These are phyloP conservation scores for Lipotes vexillifer DNA, from an alignment of 2,113 vertebrate species.

Conservation along the genomic window DNA sequence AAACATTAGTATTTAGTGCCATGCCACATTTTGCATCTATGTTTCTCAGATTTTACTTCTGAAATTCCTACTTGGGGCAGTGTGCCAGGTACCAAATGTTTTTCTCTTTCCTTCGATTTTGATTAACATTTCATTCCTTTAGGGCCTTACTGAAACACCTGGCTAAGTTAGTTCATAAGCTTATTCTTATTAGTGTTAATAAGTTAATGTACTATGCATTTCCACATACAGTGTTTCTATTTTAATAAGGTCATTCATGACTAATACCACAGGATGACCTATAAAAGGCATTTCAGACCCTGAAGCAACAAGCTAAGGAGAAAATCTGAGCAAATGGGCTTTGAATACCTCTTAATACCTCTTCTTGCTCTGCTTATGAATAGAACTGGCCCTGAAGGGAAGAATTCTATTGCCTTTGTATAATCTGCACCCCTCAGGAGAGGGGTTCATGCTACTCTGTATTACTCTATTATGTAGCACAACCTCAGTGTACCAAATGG, in stretches of 20 bases:
- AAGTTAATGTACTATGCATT: conserved; percentile 47
- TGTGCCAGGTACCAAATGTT: neutral
- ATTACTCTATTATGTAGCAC: neutral
- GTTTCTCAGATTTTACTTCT: conserved; percentile 21
- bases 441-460: neutral
- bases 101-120: conserved; percentile 37
- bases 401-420: neutral
- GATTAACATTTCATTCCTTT: conserved; percentile 57
- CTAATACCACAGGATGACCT: neutral
- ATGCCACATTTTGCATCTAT: neutral
- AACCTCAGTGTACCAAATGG: neutral
- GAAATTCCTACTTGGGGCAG: neutral
- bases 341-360: neutral
- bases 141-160: conserved; percentile 28
- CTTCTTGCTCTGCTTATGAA: neutral
- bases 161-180: conserved; percentile 49
- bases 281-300: conserved; percentile 3
- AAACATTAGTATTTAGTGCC: neutral
- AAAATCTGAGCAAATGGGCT: neutral
- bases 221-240: conserved; percentile 11
- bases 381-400: neutral
- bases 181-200: conserved; percentile 47
- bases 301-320: neutral
- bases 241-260: neutral
- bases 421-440: neutral